These are phyloP conservation scores for Tetragonisca angustula DNA, from an alignment of 2,888 invertebrate species.

Conservation along the genomic window DNA sequence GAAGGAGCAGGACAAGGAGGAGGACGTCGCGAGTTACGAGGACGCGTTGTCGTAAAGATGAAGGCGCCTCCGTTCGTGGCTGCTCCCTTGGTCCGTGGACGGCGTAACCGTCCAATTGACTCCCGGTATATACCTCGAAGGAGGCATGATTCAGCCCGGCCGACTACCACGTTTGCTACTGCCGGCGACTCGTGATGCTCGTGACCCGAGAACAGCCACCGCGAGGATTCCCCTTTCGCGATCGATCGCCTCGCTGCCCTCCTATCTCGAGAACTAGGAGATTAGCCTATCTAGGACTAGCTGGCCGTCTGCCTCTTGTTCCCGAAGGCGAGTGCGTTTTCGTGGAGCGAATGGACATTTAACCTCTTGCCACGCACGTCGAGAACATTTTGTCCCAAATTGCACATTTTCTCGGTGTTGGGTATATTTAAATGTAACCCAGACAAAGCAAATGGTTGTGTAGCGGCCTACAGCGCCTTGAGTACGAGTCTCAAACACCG, in stretches of 20 bases:
- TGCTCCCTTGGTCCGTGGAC: conserved; percentile 67
- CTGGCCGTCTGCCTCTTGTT: not conserved
- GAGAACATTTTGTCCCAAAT: too few relatives aligned
- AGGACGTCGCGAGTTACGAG: conserved; percentile 73
- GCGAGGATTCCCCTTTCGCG: conserved; percentile 58
- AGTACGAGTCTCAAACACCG: too few relatives aligned
- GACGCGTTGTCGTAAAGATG: conserved; percentile 76
- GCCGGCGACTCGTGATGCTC: conserved; percentile 75
- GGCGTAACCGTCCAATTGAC: conserved; percentile 74
- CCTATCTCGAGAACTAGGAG: conserved; percentile 55
- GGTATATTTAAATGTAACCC: too few relatives aligned
- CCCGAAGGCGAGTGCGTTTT: not conserved
- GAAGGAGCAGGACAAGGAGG: conserved; percentile 49
- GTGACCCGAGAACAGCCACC: conserved; percentile 72
- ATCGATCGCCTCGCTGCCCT: conserved; percentile 62
- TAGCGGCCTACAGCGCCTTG: too few relatives aligned
- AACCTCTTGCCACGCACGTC: too few relatives aligned
- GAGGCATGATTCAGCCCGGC: conserved; percentile 70
- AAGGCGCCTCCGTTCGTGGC: conserved; percentile 71
- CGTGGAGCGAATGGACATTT: too few relatives aligned
- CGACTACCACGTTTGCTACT: conserved; percentile 67
- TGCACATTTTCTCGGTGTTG: too few relatives aligned
- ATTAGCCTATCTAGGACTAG: conserved; percentile 33
- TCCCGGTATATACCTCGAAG: conserved; percentile 70
- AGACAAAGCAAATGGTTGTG: too few relatives aligned